These are phyloP conservation scores for Ophonus ardosiacus DNA, from an alignment of 2,888 invertebrate genomes.

Conservation along the genomic window DNA sequence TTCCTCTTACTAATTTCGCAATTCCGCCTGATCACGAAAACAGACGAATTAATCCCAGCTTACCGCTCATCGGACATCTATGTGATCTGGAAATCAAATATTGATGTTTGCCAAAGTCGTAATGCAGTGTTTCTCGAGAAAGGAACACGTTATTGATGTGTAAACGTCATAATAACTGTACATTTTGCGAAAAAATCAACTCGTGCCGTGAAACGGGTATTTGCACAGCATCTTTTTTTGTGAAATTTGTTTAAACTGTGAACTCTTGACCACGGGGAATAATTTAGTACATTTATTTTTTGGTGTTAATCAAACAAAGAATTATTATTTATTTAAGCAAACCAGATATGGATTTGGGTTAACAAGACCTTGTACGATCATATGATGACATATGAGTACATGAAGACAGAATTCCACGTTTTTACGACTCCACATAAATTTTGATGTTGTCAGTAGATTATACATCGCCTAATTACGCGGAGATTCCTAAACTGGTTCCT, in stretches of 20 bases:
- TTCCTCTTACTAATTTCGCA: slow-evolving; percentile 27
- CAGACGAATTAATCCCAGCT: slow-evolving; percentile 50
- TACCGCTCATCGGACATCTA: slow-evolving; percentile 43
- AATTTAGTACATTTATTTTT: slow-evolving; percentile 42
- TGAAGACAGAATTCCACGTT: background rate
- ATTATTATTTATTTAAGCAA: slow-evolving; percentile 6
- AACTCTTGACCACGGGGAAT: slow-evolving; percentile 30
- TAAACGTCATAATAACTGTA: slow-evolving; percentile 58
- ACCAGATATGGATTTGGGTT: slow-evolving; percentile 14
- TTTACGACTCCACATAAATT: background rate
- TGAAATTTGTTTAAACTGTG: slow-evolving; percentile 39
- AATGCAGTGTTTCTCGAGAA: slow-evolving; percentile 58
- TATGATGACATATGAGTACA: background rate
- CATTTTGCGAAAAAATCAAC: slow-evolving; percentile 44
- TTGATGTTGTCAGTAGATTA: background rate
- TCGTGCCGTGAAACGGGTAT: slow-evolving; percentile 13
- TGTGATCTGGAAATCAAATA: slow-evolving; percentile 57
- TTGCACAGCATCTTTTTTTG: slow-evolving; percentile 32
- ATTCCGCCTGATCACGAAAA: slow-evolving; percentile 34
- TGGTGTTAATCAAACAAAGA: slow-evolving; percentile 41
- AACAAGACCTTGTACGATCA: background rate
- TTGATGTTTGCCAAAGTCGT: slow-evolving; percentile 62
- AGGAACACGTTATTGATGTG: slow-evolving; percentile 57
- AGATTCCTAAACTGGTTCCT: too few species aligned
- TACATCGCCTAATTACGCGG: background rate